Conservation (phyloP, 2,888 invertebrate genomes). For the Andrena camellia region DNA sequence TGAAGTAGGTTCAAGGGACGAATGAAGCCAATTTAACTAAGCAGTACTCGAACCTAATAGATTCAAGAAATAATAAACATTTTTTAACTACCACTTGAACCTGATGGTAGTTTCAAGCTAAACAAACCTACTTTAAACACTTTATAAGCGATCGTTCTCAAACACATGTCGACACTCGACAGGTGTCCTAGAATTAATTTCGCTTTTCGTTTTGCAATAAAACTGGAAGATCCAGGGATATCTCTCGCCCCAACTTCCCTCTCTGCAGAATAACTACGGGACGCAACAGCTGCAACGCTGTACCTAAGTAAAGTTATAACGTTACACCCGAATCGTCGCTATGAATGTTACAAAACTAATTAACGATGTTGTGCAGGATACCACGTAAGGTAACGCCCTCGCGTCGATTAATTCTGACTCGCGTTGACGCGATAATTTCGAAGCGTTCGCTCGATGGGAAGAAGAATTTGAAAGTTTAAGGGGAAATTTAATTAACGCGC, state of each 20-base stretch:
- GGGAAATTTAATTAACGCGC: constrained; percentile 50
- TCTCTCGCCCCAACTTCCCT: not conserved
- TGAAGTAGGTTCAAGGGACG: too few relatives aligned
- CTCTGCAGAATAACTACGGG: constrained; percentile 17
- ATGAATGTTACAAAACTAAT: constrained; percentile 9
- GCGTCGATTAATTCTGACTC: not conserved
- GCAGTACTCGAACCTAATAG: too few relatives aligned
- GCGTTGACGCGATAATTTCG: not conserved
- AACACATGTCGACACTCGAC: too few relatives aligned
- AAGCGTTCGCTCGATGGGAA: not conserved
- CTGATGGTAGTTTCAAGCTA: too few relatives aligned
- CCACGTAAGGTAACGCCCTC: not conserved
- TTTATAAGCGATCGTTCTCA: too few relatives aligned
- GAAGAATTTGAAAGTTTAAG: constrained; percentile 17
- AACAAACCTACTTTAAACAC: too few relatives aligned
- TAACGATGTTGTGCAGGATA: not conserved
- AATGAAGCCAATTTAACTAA: too few relatives aligned
- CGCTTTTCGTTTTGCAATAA: not conserved
- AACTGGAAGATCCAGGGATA: not conserved
- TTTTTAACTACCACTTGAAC: too few relatives aligned
- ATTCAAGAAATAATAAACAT: too few relatives aligned
- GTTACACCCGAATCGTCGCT: not conserved
- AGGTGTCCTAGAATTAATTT: not conserved
- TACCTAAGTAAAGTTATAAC: not conserved
- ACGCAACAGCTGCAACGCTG: constrained; percentile 13